Evolutionary conservation across 2,113 vertebrate genomes (phyloP).

Genomic region (Chaetorhynchus papuensis): DNA sequence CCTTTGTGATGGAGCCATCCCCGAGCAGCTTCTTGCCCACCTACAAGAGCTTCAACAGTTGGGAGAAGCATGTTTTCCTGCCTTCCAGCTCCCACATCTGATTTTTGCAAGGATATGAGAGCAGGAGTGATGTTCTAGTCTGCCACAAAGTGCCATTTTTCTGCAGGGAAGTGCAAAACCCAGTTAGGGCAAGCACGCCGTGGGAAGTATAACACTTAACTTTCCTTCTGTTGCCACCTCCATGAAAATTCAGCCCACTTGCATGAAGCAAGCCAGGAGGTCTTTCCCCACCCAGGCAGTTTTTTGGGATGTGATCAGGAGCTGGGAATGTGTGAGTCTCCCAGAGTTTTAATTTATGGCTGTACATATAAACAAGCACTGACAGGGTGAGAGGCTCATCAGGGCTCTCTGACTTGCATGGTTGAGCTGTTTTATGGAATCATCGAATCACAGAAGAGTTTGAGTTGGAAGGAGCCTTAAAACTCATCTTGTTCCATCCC

Average conservation of each 20-base stretch:
- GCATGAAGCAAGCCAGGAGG: not conserved
- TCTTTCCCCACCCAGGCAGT: not conserved
- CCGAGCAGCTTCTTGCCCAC: not conserved
- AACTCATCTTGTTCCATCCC: not conserved
- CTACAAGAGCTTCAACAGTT: not conserved
- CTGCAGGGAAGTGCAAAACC: not conserved
- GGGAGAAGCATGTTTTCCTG: not conserved
- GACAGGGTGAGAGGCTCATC: not conserved
- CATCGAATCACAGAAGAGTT: not conserved
- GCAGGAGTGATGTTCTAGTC: not conserved
- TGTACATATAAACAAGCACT: fast-evolving
- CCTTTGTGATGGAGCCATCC: not conserved
- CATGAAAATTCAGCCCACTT: not conserved
- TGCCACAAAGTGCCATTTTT: not conserved
- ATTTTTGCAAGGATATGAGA: not conserved
- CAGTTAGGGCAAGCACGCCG: not conserved
- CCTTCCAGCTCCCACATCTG: not conserved
- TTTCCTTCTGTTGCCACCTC: not conserved
- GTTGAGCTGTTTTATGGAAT: not conserved
- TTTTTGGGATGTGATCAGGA: not conserved
- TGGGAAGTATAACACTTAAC: not conserved
- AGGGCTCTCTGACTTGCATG: not conserved
- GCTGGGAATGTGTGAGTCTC: not conserved
- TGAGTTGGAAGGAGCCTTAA: not conserved
- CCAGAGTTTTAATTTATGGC: not conserved